Evolutionary conservation across 2,888 invertebrate species (phyloP), one percentile per base, ranked within the genome.

Genomic region (Philaethria dido): DNA sequence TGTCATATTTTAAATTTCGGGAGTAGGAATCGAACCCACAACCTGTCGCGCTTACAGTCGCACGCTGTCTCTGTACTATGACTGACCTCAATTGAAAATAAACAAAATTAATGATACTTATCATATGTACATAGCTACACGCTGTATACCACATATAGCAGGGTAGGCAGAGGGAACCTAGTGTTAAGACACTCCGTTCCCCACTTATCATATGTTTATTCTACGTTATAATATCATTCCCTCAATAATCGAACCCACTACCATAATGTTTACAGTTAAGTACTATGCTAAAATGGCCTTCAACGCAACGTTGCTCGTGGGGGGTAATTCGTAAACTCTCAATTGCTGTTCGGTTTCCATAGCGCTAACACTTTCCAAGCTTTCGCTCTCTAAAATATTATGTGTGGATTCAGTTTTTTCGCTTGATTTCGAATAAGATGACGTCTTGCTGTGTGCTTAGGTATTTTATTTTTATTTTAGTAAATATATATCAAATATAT

Each of bases 341-440:
- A 89, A 92, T 88, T 84, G 85, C 78, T 73, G 76, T 74, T 76
- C 78, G 74, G 82, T 79, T 74, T 78, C 78, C 85, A 80, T 78
- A 84, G 84, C 84, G 82, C 72, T 85, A 87, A 86, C 90, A 92
- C 89, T 89, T 87, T 90, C 90, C 87, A 80, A 82, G 82, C 83
- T 88, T 89, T 89, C 88, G 83, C 88, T 90, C 89, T 90, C 88
- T 79, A 85, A 52, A 8, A 4, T n/a, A 14, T 3, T 48, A 14
- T 48, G 69, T 69, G 69, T 71, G 79, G 78, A 74, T 80, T 29
- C n/a, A 29, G 67, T 36, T 50, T 72, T 72, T 61, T 70, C 68
- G 74, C 11, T 13, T 52, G 9, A 11, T 5, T 11, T 8, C 11
- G 11, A 29, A 11, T 33, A 52, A 52, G 2, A 52, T 52, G 52